Evolutionary conservation across 1,140 invertebrate genomes (phyloP), one percentile per base, ranked within the genome.

Genomic region (Colletes gigas): DNA sequence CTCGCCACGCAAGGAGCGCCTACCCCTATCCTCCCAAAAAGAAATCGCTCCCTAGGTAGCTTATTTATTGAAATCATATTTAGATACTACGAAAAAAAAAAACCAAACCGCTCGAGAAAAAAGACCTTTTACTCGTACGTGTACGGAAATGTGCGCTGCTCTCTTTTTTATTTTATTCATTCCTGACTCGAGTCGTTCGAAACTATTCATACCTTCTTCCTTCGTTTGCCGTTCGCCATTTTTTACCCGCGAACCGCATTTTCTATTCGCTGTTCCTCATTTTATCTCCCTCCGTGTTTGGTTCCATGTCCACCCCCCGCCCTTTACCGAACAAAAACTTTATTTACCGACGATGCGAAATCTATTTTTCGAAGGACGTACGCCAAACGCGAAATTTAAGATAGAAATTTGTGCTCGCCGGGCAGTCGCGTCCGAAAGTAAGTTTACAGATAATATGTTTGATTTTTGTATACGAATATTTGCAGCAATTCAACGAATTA

Each of bases 21-120:
- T 77, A 76, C 54, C 81, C 77, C 75, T 77, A 68, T 66, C 65
- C 63, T 79, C 78, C 72, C 52, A 78, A 73, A 81, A 86, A 89
- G 86, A 81, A 90, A 84, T 86, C 86, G 87, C 85, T 90, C 87
- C 90, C 85, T 91, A 91, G 90, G 88, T 92, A 92, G 91, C 88
- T 92, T 92, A 92, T 92, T 92, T 92, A 92, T 92, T 92, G 88
- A 92, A 91, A 92, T 89, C 88, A 89, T 77, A 80, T 90, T 90
- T 91, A 92, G 90, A 70, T 89, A 88, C 65, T 89, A 87, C 66
- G 86, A 83, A 87, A 30, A 30, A 30, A 30, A 30, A 30, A 30
- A 86, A 81, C 82, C 87, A 84, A 91, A 87, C 83, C 81, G 83
- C 82, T 86, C 83, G 82, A 86, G 59, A 86, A 65, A 65, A 30